A percentile compares a stretch with the other conserved stretches of the same genome.
Conservation (phyloP, 2,113 vertebrate species). For the Heliornis fulica region DNA sequence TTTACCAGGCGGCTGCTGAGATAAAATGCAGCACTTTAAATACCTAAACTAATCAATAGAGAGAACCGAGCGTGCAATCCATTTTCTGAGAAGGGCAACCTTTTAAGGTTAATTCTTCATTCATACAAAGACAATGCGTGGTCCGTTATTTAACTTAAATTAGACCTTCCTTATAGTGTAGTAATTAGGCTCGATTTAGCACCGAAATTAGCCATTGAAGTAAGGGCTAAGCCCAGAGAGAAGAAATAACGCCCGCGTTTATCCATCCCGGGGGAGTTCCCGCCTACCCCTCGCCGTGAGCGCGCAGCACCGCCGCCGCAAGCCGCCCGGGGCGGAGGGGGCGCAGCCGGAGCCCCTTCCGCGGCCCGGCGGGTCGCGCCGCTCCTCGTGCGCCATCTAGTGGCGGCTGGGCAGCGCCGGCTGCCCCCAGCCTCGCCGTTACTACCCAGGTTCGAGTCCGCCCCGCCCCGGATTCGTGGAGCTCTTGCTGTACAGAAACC, state of each 20-base stretch:
- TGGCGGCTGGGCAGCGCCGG: neutral
- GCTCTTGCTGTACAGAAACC: neutral
- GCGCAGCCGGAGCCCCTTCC: no score
- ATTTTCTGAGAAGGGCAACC: conserved; percentile 40
- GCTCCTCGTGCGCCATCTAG: conserved; percentile 11
- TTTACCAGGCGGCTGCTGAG: conserved; percentile 31
- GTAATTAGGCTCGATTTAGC: neutral
- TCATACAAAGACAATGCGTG: neutral
- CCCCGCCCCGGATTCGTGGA: no score
- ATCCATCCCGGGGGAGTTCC: accelerated
- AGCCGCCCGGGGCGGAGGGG: neutral
- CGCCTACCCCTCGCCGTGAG: neutral
- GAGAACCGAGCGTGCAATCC: conserved; percentile 4
- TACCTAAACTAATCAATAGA: conserved; percentile 29
- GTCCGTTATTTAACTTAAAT: neutral
- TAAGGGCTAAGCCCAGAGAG: neutral
- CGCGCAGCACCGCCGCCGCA: no score
- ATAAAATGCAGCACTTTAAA: conserved; percentile 68
- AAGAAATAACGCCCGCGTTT: neutral
- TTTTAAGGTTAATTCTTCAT: conserved; percentile 42
- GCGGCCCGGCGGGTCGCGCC: neutral
- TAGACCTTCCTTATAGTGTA: neutral
- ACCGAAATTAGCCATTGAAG: neutral
- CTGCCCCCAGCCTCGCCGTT: no score
- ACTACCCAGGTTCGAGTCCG: no score